Conservation (phyloP, 2,797 vertebrate genomes). For the Champsocephalus gunnari region DNA sequence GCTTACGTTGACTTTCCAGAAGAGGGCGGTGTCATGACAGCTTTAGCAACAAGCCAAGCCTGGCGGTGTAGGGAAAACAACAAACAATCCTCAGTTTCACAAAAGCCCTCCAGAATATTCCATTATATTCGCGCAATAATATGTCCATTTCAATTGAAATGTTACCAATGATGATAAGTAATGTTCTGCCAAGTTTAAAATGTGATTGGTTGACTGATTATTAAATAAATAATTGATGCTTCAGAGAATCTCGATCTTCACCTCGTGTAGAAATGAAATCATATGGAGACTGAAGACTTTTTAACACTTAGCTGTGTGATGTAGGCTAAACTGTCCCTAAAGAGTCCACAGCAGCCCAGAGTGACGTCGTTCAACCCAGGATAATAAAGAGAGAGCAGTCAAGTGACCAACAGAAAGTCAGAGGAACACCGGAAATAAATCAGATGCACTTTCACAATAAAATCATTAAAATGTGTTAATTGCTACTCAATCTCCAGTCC, state of each 20-base stretch:
- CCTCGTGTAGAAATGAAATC: background rate
- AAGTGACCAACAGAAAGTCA: conserved; percentile 7
- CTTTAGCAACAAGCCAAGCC: conserved; percentile 55
- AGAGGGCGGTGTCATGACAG: conserved; percentile 80
- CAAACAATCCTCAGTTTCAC: conserved; percentile 4
- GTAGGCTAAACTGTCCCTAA: conserved; percentile 16
- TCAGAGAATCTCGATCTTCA: background rate
- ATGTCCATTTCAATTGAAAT: background rate
- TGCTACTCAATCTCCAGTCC: background rate
- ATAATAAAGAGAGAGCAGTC: conserved; percentile 5
- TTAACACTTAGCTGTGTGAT: conserved; percentile 23
- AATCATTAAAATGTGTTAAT: background rate
- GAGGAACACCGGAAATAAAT: conserved; percentile 1
- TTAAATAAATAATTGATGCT: background rate
- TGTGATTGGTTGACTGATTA: background rate
- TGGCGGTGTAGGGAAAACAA: background rate
- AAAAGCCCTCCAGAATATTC: background rate
- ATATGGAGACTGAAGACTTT: conserved; percentile 10
- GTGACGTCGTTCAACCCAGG: conserved; percentile 69
- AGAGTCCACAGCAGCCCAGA: conserved; percentile 33
- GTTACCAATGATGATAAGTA: accelerated
- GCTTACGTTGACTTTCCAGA: conserved; percentile 70
- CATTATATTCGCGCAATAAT: background rate
- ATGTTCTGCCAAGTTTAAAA: background rate
- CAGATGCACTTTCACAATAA: conserved; percentile 37